phyloP scores from a whole-genome alignment of 2,888 invertebrate genomes.

The Drosophila crucigera region DNA sequence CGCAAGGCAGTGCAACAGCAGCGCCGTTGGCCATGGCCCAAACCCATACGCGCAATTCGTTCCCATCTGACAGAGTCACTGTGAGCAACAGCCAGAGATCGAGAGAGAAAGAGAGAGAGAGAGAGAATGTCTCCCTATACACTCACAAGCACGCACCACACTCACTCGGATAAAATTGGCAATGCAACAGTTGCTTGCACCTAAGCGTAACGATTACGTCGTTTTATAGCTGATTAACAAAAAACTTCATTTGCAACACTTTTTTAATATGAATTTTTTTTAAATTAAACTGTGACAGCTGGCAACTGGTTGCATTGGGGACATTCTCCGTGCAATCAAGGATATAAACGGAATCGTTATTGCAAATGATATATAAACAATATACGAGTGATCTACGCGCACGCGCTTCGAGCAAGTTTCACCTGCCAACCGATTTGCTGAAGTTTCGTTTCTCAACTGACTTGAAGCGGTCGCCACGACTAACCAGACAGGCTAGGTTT shows the following conservation, averaged over 20 bases:
- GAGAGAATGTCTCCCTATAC: slow-evolving; percentile 12
- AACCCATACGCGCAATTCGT: slow-evolving; percentile 30
- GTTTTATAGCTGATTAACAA: slow-evolving; percentile 14
- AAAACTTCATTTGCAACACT: slow-evolving; percentile 46
- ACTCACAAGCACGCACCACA: slow-evolving; percentile 32
- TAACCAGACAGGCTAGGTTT: slow-evolving; percentile 34
- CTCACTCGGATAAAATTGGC: slow-evolving; percentile 62
- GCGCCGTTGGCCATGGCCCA: slow-evolving; percentile 71
- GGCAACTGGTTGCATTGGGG: neutral
- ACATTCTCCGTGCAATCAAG: slow-evolving; percentile 13
- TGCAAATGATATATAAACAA: neutral
- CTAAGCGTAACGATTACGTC: slow-evolving; percentile 79
- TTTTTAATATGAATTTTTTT: slow-evolving; percentile 1
- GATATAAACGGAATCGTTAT: slow-evolving; percentile 7
- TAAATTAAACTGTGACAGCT: neutral
- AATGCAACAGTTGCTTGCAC: slow-evolving; percentile 74
- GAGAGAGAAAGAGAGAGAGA: slow-evolving; percentile 2
- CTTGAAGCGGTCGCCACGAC: slow-evolving; percentile 12
- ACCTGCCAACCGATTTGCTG: slow-evolving; percentile 61
- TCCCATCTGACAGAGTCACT: slow-evolving; percentile 35
- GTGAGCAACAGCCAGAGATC: neutral
- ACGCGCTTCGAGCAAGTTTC: slow-evolving; percentile 38
- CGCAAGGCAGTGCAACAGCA: slow-evolving; percentile 67
- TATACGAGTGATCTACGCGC: slow-evolving; percentile 28
- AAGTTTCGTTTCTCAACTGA: slow-evolving; percentile 68